Percentiles rank a stretch among this genome's conserved stretches.
These are phyloP conservation scores for Auanema sp. DNA, from an alignment of 2,888 invertebrate genomes.

Conservation along the genomic window DNA sequence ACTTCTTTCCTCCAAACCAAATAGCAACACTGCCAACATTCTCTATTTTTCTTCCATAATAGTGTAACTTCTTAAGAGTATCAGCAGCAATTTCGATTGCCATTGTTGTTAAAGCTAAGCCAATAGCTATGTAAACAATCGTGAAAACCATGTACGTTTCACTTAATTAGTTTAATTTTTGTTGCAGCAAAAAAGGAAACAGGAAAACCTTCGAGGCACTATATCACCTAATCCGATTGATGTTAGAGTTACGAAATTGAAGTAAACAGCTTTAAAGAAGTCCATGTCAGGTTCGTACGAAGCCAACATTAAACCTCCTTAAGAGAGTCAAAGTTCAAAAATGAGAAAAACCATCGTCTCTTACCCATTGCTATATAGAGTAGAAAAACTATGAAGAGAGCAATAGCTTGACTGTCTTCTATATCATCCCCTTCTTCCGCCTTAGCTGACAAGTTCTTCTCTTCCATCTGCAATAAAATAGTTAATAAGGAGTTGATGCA, in stretches of 20 bases:
- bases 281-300: conserved; percentile 61
- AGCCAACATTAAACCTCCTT: conserved; percentile 31
- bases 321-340: not conserved
- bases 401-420: conserved; percentile 36
- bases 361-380: conserved; percentile 54
- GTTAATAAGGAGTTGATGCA: not conserved
- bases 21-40: conserved; percentile 55
- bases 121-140: conserved; percentile 52
- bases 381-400: conserved; percentile 51
- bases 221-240: conserved; percentile 58
- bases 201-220: conserved; percentile 48
- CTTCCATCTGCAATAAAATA: conserved; percentile 1
- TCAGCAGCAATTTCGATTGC: conserved; percentile 58
- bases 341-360: conserved; percentile 15
- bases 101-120: conserved; percentile 58
- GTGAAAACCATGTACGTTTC: conserved; percentile 27
- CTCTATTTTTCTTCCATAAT: conserved; percentile 57
- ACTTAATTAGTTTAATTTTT: not conserved
- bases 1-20: conserved; percentile 63
- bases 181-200: not conserved
- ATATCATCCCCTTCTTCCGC: conserved; percentile 26
- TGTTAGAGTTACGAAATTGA: conserved; percentile 60
- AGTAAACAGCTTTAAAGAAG: conserved; percentile 60
- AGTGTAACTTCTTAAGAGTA: conserved; percentile 55
- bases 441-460: conserved; percentile 15